Base-by-base conservation (phyloP, 2,888 invertebrate species). In the Scaptomyza reducta region DNA sequence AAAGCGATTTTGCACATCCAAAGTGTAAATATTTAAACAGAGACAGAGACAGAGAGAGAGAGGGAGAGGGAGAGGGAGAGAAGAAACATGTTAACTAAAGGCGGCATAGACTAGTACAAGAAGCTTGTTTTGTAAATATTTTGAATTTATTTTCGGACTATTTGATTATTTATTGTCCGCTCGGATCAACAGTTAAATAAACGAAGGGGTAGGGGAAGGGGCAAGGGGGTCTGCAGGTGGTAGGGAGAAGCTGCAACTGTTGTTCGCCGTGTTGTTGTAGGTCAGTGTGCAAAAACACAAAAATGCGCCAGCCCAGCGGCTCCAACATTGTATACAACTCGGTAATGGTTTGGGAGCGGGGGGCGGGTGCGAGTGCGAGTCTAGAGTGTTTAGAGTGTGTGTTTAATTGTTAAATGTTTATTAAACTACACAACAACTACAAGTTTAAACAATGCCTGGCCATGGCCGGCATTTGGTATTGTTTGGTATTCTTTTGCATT, bases 271-370 rank as follows among this genome's bases (percentile, higher is more conserved):
- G 89, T 90, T 90, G 90, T 83, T 89, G 82, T 90, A 90, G 90
- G 90, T 90, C 90, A 90, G 90, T 90, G 89, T 89, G 88, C 88
- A 86, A 90, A 89, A 82, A 79, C 81, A 79, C n/a, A n/a, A n/a
- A n/a, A 40, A 38, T 74, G 74, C 42, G 75, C 46, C 6, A 6
- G 10, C 31, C 31, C 51, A 44, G 16, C 38, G 25, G 74, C 74
- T 78, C 33, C 70, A 65, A 57, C 54, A 13, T 63, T 74, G 74
- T 75, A 77, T 70, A 77, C 70, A 77, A 77, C 54, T 56, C 44
- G 63, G 49, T 1, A 33, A 41, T 13, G 45, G 51, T 22, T 25
- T 47, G 61, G 53, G 50, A 68, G 1, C 0, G 10, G 31, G 31
- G 6, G 1, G 7, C 6, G 27, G 27, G 27, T 0, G 6, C 1